Evolutionary conservation across 2,113 vertebrate species (phyloP), one percentile per base, ranked within the genome.

Genomic region (Agapornis roseicollis): DNA sequence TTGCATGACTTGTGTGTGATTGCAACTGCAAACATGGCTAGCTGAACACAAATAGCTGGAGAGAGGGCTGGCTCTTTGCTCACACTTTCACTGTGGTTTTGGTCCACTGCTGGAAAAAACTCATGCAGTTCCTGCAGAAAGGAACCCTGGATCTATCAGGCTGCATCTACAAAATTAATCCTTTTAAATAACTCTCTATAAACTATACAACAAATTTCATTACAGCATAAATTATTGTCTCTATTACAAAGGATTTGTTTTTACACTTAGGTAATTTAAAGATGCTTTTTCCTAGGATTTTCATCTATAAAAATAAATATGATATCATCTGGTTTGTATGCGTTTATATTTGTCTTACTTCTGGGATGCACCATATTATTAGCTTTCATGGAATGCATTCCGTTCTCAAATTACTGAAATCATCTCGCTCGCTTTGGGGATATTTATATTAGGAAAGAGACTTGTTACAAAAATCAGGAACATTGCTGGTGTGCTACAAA

Each of bases 301-400:
- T 93, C 70, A 87, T 93, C 70, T 49, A 76, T 93, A 88, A 89
- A 96, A 90, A 93, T 90, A 92, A 92, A 94, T 88, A 50, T 23
- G 2, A 52, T 87, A 90, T 93, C 7, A 73, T 79, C 78, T 93
- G 70, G 42, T 85, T 92, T 87, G 66, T 42, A 72, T 46, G 66
- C 65, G 83, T 82, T 89, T 79, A 58, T 89, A 92, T 96, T 95
- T 94, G 89, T 89, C 95, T 96, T 69, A 95, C 83, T 96, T 95
- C 80, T 93, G 93, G 88, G 85, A 92, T 96, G 90, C 78, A 85
- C 83, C 88, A 55, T 90, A 93, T 93, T 95, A 95, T 94, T 95
- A 95, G 87, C 93, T 96, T 92, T 31, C 94, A 87, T 63, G 58
- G 88, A 92, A 90, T 89, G 89, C 74, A 66, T 96, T 96, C 77